phyloP scores from a whole-genome alignment of 1,140 invertebrate species.

The Achatina immaculata region DNA sequence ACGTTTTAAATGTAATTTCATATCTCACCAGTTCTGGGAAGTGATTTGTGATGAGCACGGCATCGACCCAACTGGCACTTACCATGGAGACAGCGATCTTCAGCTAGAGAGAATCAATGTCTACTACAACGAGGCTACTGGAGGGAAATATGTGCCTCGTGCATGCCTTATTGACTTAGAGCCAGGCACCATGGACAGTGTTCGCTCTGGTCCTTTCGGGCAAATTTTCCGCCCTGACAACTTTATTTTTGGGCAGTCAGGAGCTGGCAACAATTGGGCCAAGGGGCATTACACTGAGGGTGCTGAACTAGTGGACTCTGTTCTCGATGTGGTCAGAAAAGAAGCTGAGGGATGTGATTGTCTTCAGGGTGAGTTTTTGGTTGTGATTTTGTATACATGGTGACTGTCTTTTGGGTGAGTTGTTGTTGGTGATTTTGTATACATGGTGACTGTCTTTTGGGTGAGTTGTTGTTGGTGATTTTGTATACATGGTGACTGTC shows the following conservation, averaged over 20 bases:
- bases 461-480: no score
- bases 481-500: no score
- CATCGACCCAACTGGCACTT: constrained; percentile 73
- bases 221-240: constrained; percentile 88
- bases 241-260: constrained; percentile 73
- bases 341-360: constrained; percentile 81
- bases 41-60: constrained; percentile 70
- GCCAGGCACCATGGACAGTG: constrained; percentile 95
- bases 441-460: no score
- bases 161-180: constrained; percentile 93
- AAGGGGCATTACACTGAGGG: constrained; percentile 71
- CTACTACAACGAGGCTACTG: constrained; percentile 74
- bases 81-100: constrained; percentile 57
- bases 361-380: constrained; percentile 76
- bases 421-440: no score
- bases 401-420: no score
- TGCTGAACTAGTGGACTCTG: constrained; percentile 81
- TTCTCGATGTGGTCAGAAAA: constrained; percentile 84
- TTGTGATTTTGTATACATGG: constrained; percentile 75
- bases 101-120: constrained; percentile 74
- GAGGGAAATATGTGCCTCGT: constrained; percentile 91
- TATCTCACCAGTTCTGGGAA: constrained; percentile 75
- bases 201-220: constrained; percentile 87
- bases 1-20: no score
- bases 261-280: constrained; percentile 89